Conservation (phyloP, 2,888 invertebrate species). For the Agrochola macilenta region DNA sequence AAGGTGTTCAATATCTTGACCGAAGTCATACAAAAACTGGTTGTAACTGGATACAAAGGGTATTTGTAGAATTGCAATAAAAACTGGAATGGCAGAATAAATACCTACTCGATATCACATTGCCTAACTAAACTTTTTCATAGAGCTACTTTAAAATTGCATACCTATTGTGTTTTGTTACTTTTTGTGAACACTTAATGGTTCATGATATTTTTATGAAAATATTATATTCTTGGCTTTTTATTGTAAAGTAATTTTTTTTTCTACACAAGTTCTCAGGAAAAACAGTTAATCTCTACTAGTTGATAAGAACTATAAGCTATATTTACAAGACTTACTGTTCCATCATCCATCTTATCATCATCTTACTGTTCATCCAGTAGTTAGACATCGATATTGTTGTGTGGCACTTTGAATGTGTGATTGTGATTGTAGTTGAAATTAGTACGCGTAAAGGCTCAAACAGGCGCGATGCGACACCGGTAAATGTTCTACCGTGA, state of each 20-base stretch:
- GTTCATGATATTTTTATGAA: too few relatives aligned
- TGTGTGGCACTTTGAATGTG: neutral
- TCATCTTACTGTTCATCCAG: too few relatives aligned
- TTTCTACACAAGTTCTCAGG: too few relatives aligned
- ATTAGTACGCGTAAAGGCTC: neutral
- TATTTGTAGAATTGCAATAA: conserved; percentile 47
- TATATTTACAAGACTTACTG: neutral
- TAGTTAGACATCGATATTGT: neutral
- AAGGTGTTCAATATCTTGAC: conserved; percentile 42
- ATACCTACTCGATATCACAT: conserved; percentile 3
- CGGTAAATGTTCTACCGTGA: too few relatives aligned
- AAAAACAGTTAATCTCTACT: neutral
- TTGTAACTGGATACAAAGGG: conserved; percentile 56
- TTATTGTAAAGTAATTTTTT: neutral
- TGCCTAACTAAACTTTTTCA: neutral
- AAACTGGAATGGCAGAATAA: conserved; percentile 33
- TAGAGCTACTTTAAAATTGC: neutral
- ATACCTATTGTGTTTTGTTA: neutral
- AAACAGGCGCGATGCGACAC: too few relatives aligned
- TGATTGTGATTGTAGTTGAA: neutral
- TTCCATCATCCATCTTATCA: too few relatives aligned
- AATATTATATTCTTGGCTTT: neutral
- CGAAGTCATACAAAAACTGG: conserved; percentile 47
- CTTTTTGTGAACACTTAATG: neutral
- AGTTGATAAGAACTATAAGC: neutral